Percentiles rank a stretch among this genome's conserved stretches.
These are phyloP conservation scores for Ostrea denselamellosa DNA, from an alignment of 1,140 invertebrate genomes.

Conservation along the genomic window DNA sequence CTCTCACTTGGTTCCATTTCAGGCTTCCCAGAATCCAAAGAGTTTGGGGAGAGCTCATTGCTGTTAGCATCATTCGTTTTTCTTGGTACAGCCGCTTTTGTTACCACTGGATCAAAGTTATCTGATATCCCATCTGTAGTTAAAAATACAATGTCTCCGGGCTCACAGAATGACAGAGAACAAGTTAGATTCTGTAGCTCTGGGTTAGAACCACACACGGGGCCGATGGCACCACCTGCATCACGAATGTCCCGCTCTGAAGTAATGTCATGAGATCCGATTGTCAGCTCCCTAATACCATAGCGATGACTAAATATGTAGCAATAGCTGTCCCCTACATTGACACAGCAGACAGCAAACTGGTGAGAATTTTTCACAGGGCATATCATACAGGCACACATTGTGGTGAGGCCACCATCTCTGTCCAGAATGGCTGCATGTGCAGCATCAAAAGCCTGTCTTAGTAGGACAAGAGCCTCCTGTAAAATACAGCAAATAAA, in stretches of 20 bases:
- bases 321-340: conserved; percentile 93
- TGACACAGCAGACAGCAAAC: conserved; percentile 92
- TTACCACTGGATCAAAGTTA: conserved; percentile 96
- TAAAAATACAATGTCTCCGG: conserved; percentile 92
- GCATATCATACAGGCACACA: conserved; percentile 88
- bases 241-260: conserved; percentile 94
- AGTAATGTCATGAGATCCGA: conserved; percentile 93
- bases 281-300: conserved; percentile 84
- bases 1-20: conserved; percentile 78
- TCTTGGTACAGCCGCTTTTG: conserved; percentile 89
- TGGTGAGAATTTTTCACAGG: conserved; percentile 82
- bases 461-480: conserved; percentile 89
- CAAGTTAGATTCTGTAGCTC: conserved; percentile 94
- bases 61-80: conserved; percentile 59
- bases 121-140: conserved; percentile 96
- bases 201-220: conserved; percentile 92
- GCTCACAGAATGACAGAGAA: conserved; percentile 90
- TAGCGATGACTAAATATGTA: conserved; percentile 90
- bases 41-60: conserved; percentile 59
- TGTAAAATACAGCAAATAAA: conserved; percentile 72
- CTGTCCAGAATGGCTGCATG: conserved; percentile 92
- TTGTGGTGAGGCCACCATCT: conserved; percentile 91
- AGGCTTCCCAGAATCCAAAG: conserved; percentile 64
- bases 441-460: conserved; percentile 91
- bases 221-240: conserved; percentile 90